These are phyloP conservation scores for Caenorhabditis latens DNA, from an alignment of 1,140 invertebrate genomes.

Conservation along the genomic window DNA sequence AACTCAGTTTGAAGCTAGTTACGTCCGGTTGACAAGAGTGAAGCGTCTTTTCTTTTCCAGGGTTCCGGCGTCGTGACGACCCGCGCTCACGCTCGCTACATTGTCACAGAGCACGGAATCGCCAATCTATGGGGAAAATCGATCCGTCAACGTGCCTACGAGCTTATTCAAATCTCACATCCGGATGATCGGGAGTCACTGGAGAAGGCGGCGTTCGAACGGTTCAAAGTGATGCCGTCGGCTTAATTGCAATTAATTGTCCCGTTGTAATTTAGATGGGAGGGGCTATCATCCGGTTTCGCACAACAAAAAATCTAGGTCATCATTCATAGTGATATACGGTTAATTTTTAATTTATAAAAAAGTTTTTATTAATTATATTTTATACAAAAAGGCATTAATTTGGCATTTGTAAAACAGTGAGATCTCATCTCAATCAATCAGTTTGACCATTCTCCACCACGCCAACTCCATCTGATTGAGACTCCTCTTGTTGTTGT, in stretches of 20 bases:
- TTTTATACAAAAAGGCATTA: too few relatives aligned
- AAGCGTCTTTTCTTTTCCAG: conserved; percentile 79
- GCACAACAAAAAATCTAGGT: neutral
- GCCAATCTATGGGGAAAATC: conserved; percentile 91
- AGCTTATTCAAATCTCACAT: conserved; percentile 90
- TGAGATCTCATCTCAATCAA: too few relatives aligned
- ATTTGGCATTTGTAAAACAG: too few relatives aligned
- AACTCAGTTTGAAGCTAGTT: too few relatives aligned
- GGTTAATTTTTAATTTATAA: neutral
- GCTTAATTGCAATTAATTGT: neutral
- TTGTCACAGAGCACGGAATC: conserved; percentile 93
- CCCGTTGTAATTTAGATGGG: neutral
- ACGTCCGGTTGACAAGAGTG: too few relatives aligned
- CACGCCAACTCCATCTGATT: too few relatives aligned
- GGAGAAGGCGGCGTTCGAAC: conserved; percentile 89
- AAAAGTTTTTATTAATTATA: too few relatives aligned
- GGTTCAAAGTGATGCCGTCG: conserved; percentile 87
- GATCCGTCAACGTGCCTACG: conserved; percentile 85
- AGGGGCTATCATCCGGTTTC: neutral
- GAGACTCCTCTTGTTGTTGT: too few relatives aligned
- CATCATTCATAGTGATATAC: neutral
- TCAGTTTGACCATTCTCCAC: too few relatives aligned
- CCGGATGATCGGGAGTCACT: conserved; percentile 88
- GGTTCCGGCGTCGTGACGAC: conserved; percentile 93
- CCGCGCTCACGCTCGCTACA: conserved; percentile 90